These are phyloP conservation scores for Etheostoma cragini DNA, from an alignment of 2,113 vertebrate genomes.

Conservation along the genomic window DNA sequence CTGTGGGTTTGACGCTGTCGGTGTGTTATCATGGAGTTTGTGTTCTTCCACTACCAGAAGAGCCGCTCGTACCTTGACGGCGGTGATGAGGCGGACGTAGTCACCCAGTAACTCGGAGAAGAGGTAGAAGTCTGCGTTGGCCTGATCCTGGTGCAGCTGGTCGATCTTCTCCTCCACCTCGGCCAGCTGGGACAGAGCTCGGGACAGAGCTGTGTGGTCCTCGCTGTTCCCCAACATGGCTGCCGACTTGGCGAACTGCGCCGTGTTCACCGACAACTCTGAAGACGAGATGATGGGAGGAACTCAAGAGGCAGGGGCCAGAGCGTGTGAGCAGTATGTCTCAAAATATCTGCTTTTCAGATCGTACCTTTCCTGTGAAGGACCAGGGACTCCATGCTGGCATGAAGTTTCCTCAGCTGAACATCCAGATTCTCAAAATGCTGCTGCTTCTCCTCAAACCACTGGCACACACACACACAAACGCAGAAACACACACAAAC, in stretches of 20 bases:
- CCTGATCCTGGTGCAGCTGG: constrained; percentile 96
- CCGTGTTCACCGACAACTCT: constrained; percentile 97
- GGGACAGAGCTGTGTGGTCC: constrained; percentile 96
- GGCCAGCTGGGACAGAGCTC: constrained; percentile 97
- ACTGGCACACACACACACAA: constrained; percentile 85
- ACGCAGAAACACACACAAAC: constrained; percentile 63
- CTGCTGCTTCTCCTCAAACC: constrained; percentile 99
- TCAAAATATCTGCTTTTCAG: not conserved
- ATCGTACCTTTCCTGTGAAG: constrained; percentile 94
- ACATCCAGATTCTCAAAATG: constrained; percentile 98
- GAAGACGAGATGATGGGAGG: not conserved
- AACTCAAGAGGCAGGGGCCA: not conserved
- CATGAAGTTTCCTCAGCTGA: constrained; percentile 96
- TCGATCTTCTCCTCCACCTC: constrained; percentile 99
- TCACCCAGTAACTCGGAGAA: constrained; percentile 96
- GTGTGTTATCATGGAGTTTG: too few relatives aligned
- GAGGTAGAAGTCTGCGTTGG: constrained; percentile 94
- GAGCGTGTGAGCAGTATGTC: not conserved
- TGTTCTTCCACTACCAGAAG: too few relatives aligned
- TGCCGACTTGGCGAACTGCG: constrained; percentile 96
- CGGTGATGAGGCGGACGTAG: constrained; percentile 94
- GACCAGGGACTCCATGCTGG: constrained; percentile 93
- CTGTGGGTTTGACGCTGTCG: too few relatives aligned
- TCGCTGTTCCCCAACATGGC: constrained; percentile 99
- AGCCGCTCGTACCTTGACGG: constrained; percentile 88